Evolutionary conservation across 64 coral and sea anemone genomes (phyloP), one percentile per base, ranked within the genome.

Genomic region (Montipora capricornis): DNA sequence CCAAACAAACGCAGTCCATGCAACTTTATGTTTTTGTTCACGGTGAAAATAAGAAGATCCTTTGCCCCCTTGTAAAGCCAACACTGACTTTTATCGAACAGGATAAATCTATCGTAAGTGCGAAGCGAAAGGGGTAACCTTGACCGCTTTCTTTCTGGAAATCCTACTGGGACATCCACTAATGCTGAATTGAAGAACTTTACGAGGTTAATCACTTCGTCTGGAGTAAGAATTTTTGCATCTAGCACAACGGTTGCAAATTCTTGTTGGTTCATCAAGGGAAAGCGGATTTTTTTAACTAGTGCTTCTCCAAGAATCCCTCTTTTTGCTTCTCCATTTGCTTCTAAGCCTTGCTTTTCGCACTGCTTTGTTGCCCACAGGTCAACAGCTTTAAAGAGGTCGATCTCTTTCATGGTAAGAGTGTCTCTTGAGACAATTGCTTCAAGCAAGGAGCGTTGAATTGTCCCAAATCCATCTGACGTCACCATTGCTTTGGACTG

Each of bases 241-340:
- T 69, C 49, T 15, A 83, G 67, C 19, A 91, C 80, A 46, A 83
- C 68, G 46, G 48, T 61, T 19, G 0, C 58, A 74, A 91, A 91
- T 14, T 71, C 80, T 17, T 60, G 26, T 84, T 83, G 29, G 2
- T 80, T n/a, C 80, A 91, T 91, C 12, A 83, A 22, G 16, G 90
- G 90, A 64, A 91, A 91, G 24, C 90, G 90, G 61, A 91, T 91
- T 7, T 44, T 19, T 75, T 71, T 76, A 3, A 91, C 37, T 49
- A 91, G 5, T n/a, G 16, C 60, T 17, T 91, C 90, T 5, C 79
- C 90, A 53, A 76, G 55, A 59, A 84, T 5, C 5, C 15, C 7
- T 84, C 80, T 83, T 75, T 83, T 83, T 4, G 12, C 44, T 4
- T 24, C 48, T 29, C 61, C 49, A 29, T 91, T 78, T 51, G 10